Evolutionary conservation across 2,888 invertebrate species (phyloP), one percentile per base, ranked within the genome.

Genomic region (Biston betularia): DNA sequence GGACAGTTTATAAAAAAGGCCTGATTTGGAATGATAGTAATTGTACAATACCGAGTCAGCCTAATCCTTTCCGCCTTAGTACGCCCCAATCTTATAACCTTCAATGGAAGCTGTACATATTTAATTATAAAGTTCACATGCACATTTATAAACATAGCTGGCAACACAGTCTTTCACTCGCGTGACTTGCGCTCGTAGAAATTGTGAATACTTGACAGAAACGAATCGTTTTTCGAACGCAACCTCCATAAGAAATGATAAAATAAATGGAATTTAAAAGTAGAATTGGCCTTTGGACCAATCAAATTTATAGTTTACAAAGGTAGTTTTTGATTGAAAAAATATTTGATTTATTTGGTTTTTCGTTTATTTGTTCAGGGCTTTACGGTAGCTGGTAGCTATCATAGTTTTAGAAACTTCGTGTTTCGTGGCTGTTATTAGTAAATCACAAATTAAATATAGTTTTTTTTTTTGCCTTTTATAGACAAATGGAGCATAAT

Each of bases 211-310:
- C 68, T 71, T 68, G 72, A 74, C 72, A 70, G 72, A 68, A 69
- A 72, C 71, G 45, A 74, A 74, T 74, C 63, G 73, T 54, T 71
- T 73, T 69, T 53, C 69, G 69, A 73, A 71, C 64, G 65, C 63
- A 64, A 59, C 54, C 35, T 54, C 56, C 53, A 60, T 63, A 69
- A 69, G 63, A 65, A 64, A 59, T 56, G 59, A 50, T 60, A 52
- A 66, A 68, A 69, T 54, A 65, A 72, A 70, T 68, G 68, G 66
- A 65, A 67, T 73, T 69, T 69, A 66, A 68, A 71, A 73, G 46
- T 65, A 56, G 69, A 69, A 68, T 66, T 59, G 65, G 56, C 57
- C 70, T 66, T 67, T 63, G 58, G 57, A 54, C 48, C 49, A 68
- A 57, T 57, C 57, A 46, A 64, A 59, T 56, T 40, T 57, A 45